phyloP scores from a whole-genome alignment of 2,797 vertebrate genomes.

The Ara ararauna region DNA sequence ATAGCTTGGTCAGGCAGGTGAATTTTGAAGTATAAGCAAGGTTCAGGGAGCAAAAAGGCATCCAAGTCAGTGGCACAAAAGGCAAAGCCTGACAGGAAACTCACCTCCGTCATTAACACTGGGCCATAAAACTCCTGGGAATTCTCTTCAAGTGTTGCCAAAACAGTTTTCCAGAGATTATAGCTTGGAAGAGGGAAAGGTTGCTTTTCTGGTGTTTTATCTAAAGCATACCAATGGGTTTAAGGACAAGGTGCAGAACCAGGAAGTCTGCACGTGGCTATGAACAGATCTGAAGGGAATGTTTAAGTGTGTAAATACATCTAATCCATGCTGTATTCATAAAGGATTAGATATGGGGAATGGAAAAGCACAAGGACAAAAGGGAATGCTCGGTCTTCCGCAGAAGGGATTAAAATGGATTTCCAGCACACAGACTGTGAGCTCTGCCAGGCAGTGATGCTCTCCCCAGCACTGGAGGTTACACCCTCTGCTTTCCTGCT shows the following conservation, averaged over 20 bases:
- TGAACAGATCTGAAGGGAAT: neutral
- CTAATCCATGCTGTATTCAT: neutral
- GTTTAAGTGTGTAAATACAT: neutral
- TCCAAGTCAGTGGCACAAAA: neutral
- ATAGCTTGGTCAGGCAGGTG: neutral
- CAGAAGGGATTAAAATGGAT: conserved; percentile 38
- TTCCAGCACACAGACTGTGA: conserved; percentile 3
- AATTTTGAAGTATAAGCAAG: neutral
- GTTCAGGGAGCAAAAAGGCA: neutral
- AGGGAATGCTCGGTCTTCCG: neutral
- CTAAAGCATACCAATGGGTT: neutral
- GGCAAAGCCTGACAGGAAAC: neutral
- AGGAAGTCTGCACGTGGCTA: neutral
- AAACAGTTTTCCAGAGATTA: neutral
- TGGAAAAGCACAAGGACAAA: conserved; percentile 42
- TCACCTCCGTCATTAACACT: neutral
- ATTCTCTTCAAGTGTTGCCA: neutral
- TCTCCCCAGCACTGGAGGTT: neutral
- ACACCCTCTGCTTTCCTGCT: conserved; percentile 18
- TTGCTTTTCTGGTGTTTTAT: neutral
- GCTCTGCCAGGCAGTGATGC: conserved; percentile 20
- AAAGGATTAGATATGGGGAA: neutral
- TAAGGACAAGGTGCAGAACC: neutral
- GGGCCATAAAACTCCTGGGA: conserved; percentile 4
- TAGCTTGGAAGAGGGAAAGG: neutral